Conservation (phyloP, 2,113 vertebrate species). For the Phainopepla nitens region DNA sequence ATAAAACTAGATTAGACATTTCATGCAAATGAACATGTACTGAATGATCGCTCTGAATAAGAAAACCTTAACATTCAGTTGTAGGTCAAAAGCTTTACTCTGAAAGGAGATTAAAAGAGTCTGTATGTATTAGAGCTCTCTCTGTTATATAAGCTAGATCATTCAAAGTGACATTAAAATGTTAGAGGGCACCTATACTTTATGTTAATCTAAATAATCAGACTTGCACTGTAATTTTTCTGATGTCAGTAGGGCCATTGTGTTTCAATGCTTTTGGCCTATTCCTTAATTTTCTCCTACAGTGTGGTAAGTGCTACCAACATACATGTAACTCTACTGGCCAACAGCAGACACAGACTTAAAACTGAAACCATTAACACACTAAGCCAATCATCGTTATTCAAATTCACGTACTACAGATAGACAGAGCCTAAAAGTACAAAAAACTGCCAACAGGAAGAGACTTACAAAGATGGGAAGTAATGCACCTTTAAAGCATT, state of each 20-base stretch:
- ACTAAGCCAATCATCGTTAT: background rate
- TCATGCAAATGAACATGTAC: background rate
- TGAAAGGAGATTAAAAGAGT: background rate
- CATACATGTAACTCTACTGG: background rate
- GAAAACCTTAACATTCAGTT: background rate
- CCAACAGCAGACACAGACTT: background rate
- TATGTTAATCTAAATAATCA: conserved; percentile 7
- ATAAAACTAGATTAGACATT: background rate
- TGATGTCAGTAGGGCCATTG: background rate
- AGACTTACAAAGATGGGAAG: background rate
- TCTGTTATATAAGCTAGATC: background rate
- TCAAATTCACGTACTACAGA: background rate
- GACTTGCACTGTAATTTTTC: background rate
- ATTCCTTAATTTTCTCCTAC: background rate
- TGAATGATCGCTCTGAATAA: background rate
- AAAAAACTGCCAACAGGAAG: background rate
- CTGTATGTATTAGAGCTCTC: background rate
- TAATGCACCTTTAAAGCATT: background rate
- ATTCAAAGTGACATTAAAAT: background rate
- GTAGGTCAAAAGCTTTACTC: conserved; percentile 2
- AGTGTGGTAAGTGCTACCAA: background rate
- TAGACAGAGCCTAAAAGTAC: background rate
- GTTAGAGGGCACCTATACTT: background rate
- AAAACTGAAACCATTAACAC: background rate
- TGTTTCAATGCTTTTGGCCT: background rate